Evolutionary conservation across 1,140 invertebrate genomes (phyloP), one percentile per base, ranked within the genome.

Genomic region (Anoplolepis gracilipes): DNA sequence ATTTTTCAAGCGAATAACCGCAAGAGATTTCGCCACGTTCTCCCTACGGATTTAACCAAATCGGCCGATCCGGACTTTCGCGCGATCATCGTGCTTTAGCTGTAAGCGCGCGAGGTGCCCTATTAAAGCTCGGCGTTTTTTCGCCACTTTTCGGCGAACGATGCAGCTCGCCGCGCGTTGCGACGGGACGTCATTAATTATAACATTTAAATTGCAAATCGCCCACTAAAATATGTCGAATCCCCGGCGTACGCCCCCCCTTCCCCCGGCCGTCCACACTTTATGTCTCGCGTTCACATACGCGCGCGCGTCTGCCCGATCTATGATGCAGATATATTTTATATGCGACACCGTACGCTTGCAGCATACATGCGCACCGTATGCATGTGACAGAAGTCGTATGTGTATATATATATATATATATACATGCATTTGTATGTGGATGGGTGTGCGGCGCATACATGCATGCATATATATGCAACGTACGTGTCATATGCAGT

Each of bases 161-260:
- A 16, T 49, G 33, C 22, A 59, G 42, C 86, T 39, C 77, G 72
- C 25, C 61, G 61, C 67, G 25, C 22, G 13, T 8, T 59, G 64
- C 88, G 76, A 88, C 76, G 55, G 88, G 61, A 90, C 84, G 88
- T 88, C 86, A 90, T 91, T 91, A 91, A 91, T 91, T 91, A 85
- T 91, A 84, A 87, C 90, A 88, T 92, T 92, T 89, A 89, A 90
- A 91, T 92, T 92, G 92, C 90, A 92, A 92, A 92, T 92, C 91
- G 88, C 65, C 78, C 76, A 72, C 87, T 92, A 91, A 91, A 92
- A 92, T 91, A 92, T 89, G 91, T 91, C 89, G 88, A 92, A 92
- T 91, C 91, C 92, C 90, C 75, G 79, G 89, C 70, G 88, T 57
- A 57, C 53, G n/a, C n/a, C n/a, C n/a, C n/a, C n/a, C n/a, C n/a